These are phyloP conservation scores for Sciurus vulgaris DNA, from an alignment of 2,797 vertebrate genomes.

Conservation along the genomic window DNA sequence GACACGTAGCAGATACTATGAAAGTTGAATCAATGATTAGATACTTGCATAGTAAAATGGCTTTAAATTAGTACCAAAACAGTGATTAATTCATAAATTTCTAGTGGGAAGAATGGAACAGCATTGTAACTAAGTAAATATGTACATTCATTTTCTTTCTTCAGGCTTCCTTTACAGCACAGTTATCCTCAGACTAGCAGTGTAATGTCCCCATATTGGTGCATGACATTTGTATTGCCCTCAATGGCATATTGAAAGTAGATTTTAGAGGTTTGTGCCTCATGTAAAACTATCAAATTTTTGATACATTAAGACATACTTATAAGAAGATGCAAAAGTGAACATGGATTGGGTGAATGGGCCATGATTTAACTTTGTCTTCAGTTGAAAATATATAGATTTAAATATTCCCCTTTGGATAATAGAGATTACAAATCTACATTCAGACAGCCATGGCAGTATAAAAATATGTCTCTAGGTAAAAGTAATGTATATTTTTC, in stretches of 20 bases:
- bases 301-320: neutral
- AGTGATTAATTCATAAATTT: neutral
- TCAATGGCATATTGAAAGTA: neutral
- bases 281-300: neutral
- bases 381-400: neutral
- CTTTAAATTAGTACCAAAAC: constrained; percentile 4
- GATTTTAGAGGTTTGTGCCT: neutral
- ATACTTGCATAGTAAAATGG: neutral
- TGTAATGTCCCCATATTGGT: neutral
- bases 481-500: neutral
- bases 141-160: neutral
- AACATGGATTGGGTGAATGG: neutral
- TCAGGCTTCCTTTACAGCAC: neutral
- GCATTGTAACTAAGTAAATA: neutral
- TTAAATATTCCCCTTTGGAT: constrained; percentile 9
- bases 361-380: neutral
- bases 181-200: neutral
- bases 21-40: neutral
- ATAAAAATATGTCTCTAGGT: neutral
- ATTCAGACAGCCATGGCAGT: neutral
- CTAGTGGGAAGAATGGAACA: neutral
- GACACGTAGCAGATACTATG: neutral
- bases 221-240: neutral
- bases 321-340: neutral
- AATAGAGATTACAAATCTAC: constrained; percentile 21